phyloP scores from a whole-genome alignment of 2,797 vertebrate genomes.

The Psittacula echo region DNA sequence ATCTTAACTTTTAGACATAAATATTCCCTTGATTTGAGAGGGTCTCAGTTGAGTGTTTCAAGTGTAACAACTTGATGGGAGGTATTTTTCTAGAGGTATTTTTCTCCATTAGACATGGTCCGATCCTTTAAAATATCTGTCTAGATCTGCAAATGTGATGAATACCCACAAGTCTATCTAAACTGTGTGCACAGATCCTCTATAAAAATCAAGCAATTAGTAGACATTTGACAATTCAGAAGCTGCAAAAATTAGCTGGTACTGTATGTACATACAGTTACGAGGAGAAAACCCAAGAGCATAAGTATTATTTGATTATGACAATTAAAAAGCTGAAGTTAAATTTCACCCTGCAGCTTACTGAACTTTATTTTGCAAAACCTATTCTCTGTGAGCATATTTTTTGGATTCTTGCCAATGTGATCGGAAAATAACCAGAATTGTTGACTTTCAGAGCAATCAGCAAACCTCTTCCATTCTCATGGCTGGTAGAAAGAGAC shows the following conservation, averaged over 20 bases:
- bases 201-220: background rate
- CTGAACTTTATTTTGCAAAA: conserved; percentile 41
- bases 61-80: background rate
- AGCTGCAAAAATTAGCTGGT: background rate
- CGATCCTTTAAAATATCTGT: background rate
- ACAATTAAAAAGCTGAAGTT: background rate
- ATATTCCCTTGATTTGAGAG: background rate
- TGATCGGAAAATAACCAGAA: background rate
- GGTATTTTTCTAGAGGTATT: background rate
- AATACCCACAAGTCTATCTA: background rate
- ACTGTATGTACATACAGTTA: background rate
- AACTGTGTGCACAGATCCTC: background rate
- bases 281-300: background rate
- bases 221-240: background rate
- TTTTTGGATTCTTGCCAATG: background rate
- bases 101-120: background rate
- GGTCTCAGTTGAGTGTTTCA: background rate
- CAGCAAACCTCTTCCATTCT: background rate
- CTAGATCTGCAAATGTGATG: background rate
- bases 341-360: conserved; percentile 32
- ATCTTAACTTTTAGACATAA: background rate
- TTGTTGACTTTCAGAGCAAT: background rate
- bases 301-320: background rate
- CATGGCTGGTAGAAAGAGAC: background rate
- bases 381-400: background rate